Base-by-base conservation (phyloP, 2,797 vertebrate genomes). In the Melanotaenia boesemani region DNA sequence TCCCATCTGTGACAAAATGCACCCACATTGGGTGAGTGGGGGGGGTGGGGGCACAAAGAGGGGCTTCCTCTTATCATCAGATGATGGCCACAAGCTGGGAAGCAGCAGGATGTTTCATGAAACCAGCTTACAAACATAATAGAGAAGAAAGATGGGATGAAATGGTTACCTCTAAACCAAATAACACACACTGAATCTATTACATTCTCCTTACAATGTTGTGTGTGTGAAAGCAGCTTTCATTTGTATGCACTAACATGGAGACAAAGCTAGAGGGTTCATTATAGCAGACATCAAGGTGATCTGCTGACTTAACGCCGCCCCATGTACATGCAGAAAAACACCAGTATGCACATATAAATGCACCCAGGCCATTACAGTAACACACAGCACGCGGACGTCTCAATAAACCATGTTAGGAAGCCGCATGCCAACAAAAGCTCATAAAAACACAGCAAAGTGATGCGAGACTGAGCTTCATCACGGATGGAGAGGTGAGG, bases 271-370 rank as follows among this genome's bases (percentile, higher is more conserved):
- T 60, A 32, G 52, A 66, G 70, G 65, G 76, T 85, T 91, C 86
- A 91, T 92, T 92, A 92, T 72, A 87, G 52, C 36, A 61, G 67
- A 71, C 78, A 91, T 92, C 82, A 89, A 89, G 82, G 77, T 88
- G 86, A 92, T 89, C 75, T 85, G 83, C 69, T 85, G 76, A 87
- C 88, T 88, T 89, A 88, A 84, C 65, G 48, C 16, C 64, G 58
- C 24, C 72, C 62, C 60, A 57, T 63, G 67, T 28, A 74, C 73
- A 65, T 65, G 56, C 67, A 70, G 50, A 66, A 11, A 67, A 36
- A 72, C 69, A 15, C 9, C 18, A 50, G 62, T 32, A 63, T 3
- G 9, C 28, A 57, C 18, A 63, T 9, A 63, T 7, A 55, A 52
- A 68, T 37, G 71, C 41, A 73, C 24, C 32, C 20, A 6, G 61